phyloP scores from a whole-genome alignment of 2,113 vertebrate species.

The Nyctereutes procyonoides region DNA sequence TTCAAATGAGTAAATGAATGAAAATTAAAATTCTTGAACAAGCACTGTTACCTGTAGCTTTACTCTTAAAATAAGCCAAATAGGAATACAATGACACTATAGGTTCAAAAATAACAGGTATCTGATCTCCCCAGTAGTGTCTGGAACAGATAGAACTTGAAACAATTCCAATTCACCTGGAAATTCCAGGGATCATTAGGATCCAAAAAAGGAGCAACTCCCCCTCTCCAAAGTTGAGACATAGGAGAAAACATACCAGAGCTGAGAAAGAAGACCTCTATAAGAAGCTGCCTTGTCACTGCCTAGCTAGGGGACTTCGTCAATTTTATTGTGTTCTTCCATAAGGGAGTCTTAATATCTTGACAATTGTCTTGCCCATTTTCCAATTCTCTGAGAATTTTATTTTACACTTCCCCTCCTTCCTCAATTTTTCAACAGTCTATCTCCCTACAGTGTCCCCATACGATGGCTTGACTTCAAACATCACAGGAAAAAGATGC shows the following conservation, averaged over 20 bases:
- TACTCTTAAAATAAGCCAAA: neutral
- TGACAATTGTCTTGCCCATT: neutral
- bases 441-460: neutral
- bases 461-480: neutral
- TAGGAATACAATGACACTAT: neutral
- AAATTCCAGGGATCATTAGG: neutral
- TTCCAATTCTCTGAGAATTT: neutral
- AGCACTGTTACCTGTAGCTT: neutral
- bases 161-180: neutral
- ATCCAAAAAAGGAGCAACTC: neutral
- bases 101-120: neutral
- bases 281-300: neutral
- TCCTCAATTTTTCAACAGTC: neutral
- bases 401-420: neutral
- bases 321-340: neutral
- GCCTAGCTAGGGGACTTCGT: neutral
- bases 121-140: neutral
- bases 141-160: neutral
- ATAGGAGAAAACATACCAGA: neutral
- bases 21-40: neutral
- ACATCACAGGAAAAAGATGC: neutral
- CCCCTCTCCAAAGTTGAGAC: neutral
- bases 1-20: constrained; percentile 7
- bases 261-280: neutral
- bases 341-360: neutral